Conservation (phyloP, 2,888 invertebrate species). For the Drosophila neonasuta region DNA sequence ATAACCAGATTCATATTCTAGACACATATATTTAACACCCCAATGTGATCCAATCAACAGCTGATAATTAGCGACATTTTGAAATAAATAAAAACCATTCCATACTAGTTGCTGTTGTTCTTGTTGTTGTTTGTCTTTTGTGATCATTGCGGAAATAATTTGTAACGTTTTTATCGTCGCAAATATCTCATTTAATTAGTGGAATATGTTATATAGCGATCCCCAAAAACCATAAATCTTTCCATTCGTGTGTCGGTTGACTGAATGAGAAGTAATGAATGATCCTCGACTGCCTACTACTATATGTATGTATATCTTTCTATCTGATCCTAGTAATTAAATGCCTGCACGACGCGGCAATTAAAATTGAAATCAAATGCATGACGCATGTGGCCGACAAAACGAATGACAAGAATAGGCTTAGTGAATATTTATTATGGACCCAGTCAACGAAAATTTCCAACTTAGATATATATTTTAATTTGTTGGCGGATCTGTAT, state of each 20-base stretch:
- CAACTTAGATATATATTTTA: conserved; percentile 46
- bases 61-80: conserved; percentile 40
- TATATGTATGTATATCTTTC: conserved; percentile 4
- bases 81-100: conserved; percentile 9
- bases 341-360: conserved; percentile 62
- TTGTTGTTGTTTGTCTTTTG: conserved; percentile 15
- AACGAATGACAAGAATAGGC: conserved; percentile 42
- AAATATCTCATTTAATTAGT: conserved; percentile 43
- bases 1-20: conserved; percentile 50
- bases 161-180: conserved; percentile 35
- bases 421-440: conserved; percentile 41
- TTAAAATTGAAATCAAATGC: conserved; percentile 66
- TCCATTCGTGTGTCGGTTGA: conserved; percentile 17
- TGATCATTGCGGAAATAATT: conserved; percentile 58
- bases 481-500: conserved; percentile 70
- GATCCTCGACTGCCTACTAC: conserved; percentile 7
- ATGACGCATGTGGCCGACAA: conserved; percentile 2
- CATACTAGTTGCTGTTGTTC: conserved; percentile 11
- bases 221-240: conserved; percentile 34
- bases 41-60: conserved; percentile 18
- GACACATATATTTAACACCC: conserved; percentile 26
- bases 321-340: conserved; percentile 66
- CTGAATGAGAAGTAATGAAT: conserved; percentile 11
- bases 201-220: conserved; percentile 19
- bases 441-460: conserved; percentile 24